Percentiles rank a stretch among this genome's conserved stretches.
These are phyloP conservation scores for Melanotaenia duboulayi DNA, from an alignment of 2,113 vertebrate genomes.

Conservation along the genomic window DNA sequence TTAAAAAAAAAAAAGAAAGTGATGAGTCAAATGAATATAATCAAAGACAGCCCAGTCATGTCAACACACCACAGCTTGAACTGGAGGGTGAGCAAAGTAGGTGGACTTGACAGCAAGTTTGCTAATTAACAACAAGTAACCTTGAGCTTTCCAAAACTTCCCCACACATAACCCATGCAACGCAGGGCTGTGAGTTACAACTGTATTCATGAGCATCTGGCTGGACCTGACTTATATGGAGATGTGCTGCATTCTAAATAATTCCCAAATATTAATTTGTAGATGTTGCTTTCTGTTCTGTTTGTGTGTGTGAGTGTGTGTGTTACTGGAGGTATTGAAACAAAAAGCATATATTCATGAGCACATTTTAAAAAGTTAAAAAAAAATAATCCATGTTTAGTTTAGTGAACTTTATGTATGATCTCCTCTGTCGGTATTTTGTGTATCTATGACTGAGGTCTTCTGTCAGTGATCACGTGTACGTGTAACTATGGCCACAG, in stretches of 20 bases:
- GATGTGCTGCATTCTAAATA: conserved; percentile 63
- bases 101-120: conserved; percentile 53
- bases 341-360: not conserved
- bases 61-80: conserved; percentile 28
- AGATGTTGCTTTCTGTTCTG: conserved; percentile 29
- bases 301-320: conserved; percentile 1
- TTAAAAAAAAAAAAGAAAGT: conserved; percentile 7
- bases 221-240: conserved; percentile 62
- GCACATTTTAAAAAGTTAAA: not conserved
- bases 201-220: conserved; percentile 84
- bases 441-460: not conserved
- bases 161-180: conserved; percentile 30
- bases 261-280: conserved; percentile 40
- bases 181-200: conserved; percentile 54
- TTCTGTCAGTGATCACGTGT: conserved; percentile 2
- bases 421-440: not conserved
- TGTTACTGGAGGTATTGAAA: not conserved
- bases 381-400: too few species aligned
- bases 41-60: conserved; percentile 44
- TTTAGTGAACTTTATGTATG: not conserved
- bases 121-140: conserved; percentile 71
- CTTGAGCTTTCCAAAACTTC: conserved; percentile 77
- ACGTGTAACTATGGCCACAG: conserved; percentile 15
- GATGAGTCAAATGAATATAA: conserved; percentile 51
- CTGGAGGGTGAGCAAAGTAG: conserved; percentile 27